Evolutionary conservation across 2,113 vertebrate genomes (phyloP).

Genomic region (Candoia aspera): DNA sequence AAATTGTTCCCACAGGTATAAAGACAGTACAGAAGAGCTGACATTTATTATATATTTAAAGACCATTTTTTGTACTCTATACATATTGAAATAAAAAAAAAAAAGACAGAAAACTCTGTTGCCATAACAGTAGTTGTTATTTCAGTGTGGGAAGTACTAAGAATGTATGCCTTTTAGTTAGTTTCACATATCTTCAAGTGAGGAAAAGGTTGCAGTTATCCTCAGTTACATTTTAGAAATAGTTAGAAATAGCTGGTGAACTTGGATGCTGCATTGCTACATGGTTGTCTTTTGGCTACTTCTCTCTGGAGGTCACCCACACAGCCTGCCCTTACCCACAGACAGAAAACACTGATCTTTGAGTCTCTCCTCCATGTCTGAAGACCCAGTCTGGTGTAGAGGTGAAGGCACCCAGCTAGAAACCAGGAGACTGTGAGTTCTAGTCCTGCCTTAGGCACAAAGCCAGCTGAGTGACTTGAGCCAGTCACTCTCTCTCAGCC

Average conservation of each 20-base stretch:
- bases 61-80: not conserved
- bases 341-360: not conserved
- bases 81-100: not conserved
- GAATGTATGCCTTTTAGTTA: not conserved
- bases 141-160: not conserved
- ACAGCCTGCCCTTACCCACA: not conserved
- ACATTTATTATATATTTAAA: not conserved
- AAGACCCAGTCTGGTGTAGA: not conserved
- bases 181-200: not conserved
- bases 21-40: not conserved
- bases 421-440: not conserved
- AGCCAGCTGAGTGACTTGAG: not conserved
- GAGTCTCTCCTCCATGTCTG: not conserved
- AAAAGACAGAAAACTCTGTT: not conserved
- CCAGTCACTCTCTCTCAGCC: not conserved
- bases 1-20: not conserved
- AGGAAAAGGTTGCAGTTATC: not conserved
- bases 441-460: not conserved
- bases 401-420: not conserved
- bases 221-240: no score
- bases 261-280: no score
- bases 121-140: not conserved
- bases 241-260: no score
- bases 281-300: not conserved
- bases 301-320: not conserved